A percentile compares a stretch with the other conserved stretches of the same genome.
phyloP scores from a whole-genome alignment of 2,113 vertebrate genomes.

The Lichenostomus cassidix region DNA sequence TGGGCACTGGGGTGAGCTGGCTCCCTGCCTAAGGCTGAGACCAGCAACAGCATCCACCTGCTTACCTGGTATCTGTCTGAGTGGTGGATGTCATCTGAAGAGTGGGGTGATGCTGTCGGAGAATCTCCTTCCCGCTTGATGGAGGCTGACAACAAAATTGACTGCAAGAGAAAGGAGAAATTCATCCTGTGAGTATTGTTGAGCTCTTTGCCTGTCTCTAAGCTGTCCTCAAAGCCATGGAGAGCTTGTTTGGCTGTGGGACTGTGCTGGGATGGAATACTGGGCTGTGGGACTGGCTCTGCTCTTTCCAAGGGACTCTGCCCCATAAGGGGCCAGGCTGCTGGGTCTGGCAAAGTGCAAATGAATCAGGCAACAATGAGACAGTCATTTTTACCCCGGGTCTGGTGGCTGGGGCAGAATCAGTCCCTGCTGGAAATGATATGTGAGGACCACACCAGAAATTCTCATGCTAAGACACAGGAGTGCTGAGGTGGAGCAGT shows the following conservation, averaged over 20 bases:
- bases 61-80: slow-evolving; percentile 99
- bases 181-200: neutral
- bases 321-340: rapidly evolving
- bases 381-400: neutral
- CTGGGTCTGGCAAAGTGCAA: neutral
- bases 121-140: slow-evolving; percentile 99
- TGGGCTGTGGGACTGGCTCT: neutral
- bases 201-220: neutral
- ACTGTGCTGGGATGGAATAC: neutral
- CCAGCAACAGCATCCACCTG: neutral
- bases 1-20: neutral
- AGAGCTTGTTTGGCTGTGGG: neutral
- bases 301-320: neutral
- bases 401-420: neutral
- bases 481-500: neutral
- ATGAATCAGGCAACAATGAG: neutral
- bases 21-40: neutral
- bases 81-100: slow-evolving; percentile 97
- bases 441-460: neutral
- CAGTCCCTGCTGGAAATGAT: neutral
- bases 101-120: slow-evolving; percentile 94
- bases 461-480: neutral
- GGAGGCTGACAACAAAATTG: slow-evolving; percentile 95
- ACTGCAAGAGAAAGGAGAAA: slow-evolving; percentile 79
- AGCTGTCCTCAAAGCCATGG: neutral